These are phyloP conservation scores for Todiramphus chloris DNA, from an alignment of 2,113 vertebrate genomes.

Conservation along the genomic window DNA sequence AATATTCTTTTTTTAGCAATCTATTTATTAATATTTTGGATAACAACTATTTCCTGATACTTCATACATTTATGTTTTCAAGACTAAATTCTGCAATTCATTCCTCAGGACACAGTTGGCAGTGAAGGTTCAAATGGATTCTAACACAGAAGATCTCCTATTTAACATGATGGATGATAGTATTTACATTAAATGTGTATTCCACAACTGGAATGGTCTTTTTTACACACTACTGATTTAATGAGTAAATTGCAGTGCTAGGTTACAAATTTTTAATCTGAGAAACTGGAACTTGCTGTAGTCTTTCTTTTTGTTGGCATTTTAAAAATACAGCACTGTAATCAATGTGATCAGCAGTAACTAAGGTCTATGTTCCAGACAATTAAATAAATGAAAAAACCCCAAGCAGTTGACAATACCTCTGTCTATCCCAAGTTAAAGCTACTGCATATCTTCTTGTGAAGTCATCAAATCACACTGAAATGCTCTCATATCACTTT, in stretches of 20 bases:
- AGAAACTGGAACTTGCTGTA: not conserved
- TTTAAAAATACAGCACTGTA: not conserved
- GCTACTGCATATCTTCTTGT: not conserved
- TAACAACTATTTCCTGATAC: not conserved
- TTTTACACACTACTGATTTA: not conserved
- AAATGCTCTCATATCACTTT: not conserved
- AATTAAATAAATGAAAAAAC: not conserved
- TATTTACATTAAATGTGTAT: not conserved
- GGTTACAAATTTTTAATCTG: not conserved
- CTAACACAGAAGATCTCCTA: fast-evolving
- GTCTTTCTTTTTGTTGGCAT: not conserved
- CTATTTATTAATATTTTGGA: not conserved
- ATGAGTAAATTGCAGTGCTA: not conserved
- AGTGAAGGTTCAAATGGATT: not conserved
- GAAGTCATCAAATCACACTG: not conserved
- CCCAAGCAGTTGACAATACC: fast-evolving
- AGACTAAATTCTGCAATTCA: not conserved
- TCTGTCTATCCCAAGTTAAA: not conserved
- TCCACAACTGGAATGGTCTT: not conserved
- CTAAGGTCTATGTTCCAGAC: not conserved
- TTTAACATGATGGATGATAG: not conserved
- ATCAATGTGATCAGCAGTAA: not conserved
- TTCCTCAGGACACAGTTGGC: not conserved
- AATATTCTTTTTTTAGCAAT: not conserved
- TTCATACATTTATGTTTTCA: not conserved